phyloP scores from a whole-genome alignment of 1,140 invertebrate species.

The Cherax destructor region DNA sequence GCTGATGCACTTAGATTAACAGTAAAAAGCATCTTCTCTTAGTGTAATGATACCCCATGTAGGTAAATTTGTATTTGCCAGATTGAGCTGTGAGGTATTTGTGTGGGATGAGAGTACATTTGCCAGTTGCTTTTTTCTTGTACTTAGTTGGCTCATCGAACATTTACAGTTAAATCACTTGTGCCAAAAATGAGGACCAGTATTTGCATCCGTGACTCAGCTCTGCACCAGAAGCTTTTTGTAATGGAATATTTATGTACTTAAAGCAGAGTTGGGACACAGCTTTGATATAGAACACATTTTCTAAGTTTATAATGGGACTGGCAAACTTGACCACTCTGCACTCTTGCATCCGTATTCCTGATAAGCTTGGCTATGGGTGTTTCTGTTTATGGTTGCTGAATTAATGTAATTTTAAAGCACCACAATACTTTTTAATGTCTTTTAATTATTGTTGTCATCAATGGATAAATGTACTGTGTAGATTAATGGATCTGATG shows the following conservation, averaged over 20 bases:
- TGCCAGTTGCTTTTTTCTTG: not conserved
- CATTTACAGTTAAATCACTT: not conserved
- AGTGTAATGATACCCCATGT: not conserved
- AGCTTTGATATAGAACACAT: not conserved
- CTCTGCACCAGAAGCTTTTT: conserved; percentile 25
- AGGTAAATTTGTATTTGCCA: not conserved
- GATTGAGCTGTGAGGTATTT: not conserved
- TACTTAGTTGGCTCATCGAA: not conserved
- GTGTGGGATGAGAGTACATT: not conserved
- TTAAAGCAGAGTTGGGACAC: conserved; percentile 24
- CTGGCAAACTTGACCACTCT: conserved; percentile 1
- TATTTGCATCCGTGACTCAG: conserved; percentile 10
- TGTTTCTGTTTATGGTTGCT: conserved; percentile 17
- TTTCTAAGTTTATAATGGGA: not conserved
- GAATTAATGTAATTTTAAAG: not conserved
- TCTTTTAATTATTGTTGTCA: not conserved
- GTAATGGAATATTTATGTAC: not conserved
- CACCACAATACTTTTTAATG: conserved; percentile 10
- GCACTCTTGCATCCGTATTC: not conserved
- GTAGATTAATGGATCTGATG: conserved; percentile 22
- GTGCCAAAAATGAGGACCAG: conserved; percentile 52
- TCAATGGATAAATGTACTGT: conserved; percentile 37
- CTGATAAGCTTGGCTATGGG: conserved; percentile 29
- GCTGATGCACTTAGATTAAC: not conserved
- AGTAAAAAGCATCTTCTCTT: not conserved